Evolutionary conservation across 2,797 vertebrate genomes (phyloP), one percentile per base, ranked within the genome.

Genomic region (Peromyscus eremicus): DNA sequence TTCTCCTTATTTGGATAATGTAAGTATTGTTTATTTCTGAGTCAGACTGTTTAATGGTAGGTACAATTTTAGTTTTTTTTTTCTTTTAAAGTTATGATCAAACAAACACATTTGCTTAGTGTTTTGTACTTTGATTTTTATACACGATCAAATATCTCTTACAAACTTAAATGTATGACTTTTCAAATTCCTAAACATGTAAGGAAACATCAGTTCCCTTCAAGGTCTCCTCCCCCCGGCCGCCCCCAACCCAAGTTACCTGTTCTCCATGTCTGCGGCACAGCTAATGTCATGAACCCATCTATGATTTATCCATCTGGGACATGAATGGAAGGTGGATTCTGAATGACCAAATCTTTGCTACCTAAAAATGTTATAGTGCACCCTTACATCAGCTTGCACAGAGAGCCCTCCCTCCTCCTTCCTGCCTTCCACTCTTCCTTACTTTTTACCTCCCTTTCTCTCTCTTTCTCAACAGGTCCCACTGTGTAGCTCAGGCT

Each of bases 21-120:
- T 66, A 84, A 95, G 52, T 82, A 70, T 43, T 77, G 25, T 46
- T 88, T 17, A 60, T 43, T 66, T 89, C 83, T 77, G 80, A 95
- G 21, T 91, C 60, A 43, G 70, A 7, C 17, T 81, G 32, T 49
- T n/a, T 85, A 76, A 86, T 3, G 37, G 88, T 93, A 34, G 21
- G 23, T 55, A 73, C 7, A 90, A 87, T 6, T 89, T 55, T 83
- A 52, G 19, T 52, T 81, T 71, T 62, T 49, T 80, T 71, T 82
- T 62, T 6, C 91, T 71, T 43, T 84, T 37, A 5, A 77, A 85
- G n/a, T 73, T 85, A 93, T 71, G 60, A 34, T 70, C 92, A 88
- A 40, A 62, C 46, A 76, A 83, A 86, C 52, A 85, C 7, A 85
- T 77, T 86, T 94, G 60, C 34, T 93, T 87, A 83, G 9, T 43